These are phyloP conservation scores for Paramuricea clavata DNA, from an alignment of 92 coral and sea anemone species.

Conservation along the genomic window DNA sequence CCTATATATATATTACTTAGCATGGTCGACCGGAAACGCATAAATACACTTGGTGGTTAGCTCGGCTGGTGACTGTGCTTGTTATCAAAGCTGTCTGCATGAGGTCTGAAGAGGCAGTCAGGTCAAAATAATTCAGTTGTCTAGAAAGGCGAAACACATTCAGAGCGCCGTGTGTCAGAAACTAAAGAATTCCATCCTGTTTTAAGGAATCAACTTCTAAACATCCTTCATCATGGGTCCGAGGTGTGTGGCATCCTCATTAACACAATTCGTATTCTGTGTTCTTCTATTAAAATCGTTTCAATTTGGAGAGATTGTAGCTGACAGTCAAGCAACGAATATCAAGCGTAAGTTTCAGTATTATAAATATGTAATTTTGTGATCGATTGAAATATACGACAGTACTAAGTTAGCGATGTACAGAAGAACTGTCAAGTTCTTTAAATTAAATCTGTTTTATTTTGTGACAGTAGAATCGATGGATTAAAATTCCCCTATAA, in stretches of 20 bases:
- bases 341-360: background rate
- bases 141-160: background rate
- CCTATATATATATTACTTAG: too few species aligned
- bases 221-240: background rate
- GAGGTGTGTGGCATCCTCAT: background rate
- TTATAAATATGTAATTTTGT: too few species aligned
- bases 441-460: too few species aligned
- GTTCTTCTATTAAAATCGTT: background rate
- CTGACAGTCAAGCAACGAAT: background rate
- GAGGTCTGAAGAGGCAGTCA: background rate
- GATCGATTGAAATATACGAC: too few species aligned
- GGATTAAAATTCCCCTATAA: too few species aligned
- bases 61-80: background rate
- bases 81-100: slow-evolving; percentile 16
- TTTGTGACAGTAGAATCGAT: too few species aligned
- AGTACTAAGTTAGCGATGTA: too few species aligned
- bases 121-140: slow-evolving; percentile 2
- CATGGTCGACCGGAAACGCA: slow-evolving; percentile 19
- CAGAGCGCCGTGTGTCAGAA: background rate
- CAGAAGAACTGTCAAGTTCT: too few species aligned
- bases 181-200: background rate
- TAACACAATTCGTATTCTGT: background rate
- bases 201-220: background rate
- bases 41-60: slow-evolving; percentile 23
- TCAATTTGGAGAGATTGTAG: background rate